phyloP scores from a whole-genome alignment of 2,888 invertebrate species.

The Norana najaformis region DNA sequence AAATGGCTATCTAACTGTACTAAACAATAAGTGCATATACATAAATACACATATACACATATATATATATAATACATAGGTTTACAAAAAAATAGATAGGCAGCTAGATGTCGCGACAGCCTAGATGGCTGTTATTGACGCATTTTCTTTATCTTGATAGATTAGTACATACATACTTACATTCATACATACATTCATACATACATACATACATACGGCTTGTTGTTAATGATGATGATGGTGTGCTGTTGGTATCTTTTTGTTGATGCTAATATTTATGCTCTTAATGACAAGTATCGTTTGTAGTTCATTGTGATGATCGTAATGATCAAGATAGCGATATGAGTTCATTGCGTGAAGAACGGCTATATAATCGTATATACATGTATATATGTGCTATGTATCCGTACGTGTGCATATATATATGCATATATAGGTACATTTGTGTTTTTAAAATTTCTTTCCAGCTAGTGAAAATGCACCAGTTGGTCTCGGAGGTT shows the following conservation, averaged over 20 bases:
- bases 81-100: too few species aligned
- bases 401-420: background rate
- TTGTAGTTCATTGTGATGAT: background rate
- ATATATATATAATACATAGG: too few species aligned
- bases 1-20: too few species aligned
- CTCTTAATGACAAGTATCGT: background rate
- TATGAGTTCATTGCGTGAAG: background rate
- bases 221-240: too few species aligned
- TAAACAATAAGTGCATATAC: too few species aligned
- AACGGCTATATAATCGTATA: background rate
- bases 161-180: background rate
- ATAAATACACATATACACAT: too few species aligned
- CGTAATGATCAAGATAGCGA: background rate
- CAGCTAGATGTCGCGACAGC: too few species aligned
- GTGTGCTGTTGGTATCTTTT: too few species aligned
- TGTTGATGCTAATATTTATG: too few species aligned
- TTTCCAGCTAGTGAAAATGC: conserved; percentile 25
- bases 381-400: background rate
- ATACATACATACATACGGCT: background rate
- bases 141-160: too few species aligned
- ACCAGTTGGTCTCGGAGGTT: conserved; percentile 61
- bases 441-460: background rate
- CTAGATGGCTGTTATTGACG: too few species aligned
- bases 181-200: background rate
- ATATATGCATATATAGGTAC: too few species aligned